Percentiles rank a stretch among this genome's conserved stretches.
phyloP scores from a whole-genome alignment of 2,113 vertebrate genomes.

The Oxyura jamaicensis region DNA sequence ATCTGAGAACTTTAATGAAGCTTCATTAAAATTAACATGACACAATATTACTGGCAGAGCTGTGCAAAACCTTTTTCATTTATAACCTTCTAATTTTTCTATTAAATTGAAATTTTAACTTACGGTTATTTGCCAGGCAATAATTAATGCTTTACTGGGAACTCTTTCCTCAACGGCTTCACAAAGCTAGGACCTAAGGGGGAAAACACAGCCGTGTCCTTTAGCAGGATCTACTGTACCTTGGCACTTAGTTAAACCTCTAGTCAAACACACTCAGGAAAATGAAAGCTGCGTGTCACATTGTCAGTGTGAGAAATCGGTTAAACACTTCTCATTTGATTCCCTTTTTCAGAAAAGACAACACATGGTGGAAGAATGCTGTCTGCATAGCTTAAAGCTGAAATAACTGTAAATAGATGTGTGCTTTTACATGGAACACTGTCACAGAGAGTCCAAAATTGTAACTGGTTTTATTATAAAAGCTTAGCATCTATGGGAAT shows the following conservation, averaged over 20 bases:
- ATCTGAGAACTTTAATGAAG: constrained; percentile 52
- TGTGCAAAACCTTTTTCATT: neutral
- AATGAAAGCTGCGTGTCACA: constrained; percentile 39
- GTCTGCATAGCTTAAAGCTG: neutral
- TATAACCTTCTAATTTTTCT: neutral
- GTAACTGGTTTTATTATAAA: neutral
- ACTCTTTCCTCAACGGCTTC: constrained; percentile 26
- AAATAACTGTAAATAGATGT: neutral
- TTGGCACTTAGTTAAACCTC: constrained; percentile 66
- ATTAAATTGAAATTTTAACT: constrained; percentile 31
- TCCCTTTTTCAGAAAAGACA: constrained; percentile 3
- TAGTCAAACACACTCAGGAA: constrained; percentile 57
- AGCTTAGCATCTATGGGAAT: neutral
- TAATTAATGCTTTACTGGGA: neutral
- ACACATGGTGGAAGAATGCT: neutral
- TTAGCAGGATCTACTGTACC: constrained; percentile 34
- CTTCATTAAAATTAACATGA: constrained; percentile 58
- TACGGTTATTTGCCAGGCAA: neutral
- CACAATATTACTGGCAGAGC: constrained; percentile 16
- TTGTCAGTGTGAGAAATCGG: constrained; percentile 10
- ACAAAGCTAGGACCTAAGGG: neutral
- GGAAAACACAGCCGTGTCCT: constrained; percentile 17
- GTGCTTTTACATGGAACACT: neutral
- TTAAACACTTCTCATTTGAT: constrained; percentile 28
- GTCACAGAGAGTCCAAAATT: neutral